Evolutionary conservation across 2,888 invertebrate genomes (phyloP).

Genomic region (Epistrophe eligans): DNA sequence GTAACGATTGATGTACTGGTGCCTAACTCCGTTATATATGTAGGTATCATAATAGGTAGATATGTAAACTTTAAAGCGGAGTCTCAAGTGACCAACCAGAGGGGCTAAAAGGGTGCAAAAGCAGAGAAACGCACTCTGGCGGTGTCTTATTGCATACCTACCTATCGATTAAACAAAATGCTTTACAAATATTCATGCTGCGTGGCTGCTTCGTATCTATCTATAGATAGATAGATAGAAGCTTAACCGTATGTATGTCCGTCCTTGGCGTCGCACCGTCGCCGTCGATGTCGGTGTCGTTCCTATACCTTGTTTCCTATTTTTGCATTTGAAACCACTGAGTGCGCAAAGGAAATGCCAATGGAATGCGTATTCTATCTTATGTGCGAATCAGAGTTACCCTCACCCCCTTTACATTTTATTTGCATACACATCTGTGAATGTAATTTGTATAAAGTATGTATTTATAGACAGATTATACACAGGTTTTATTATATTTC

Average conservation of each 20-base stretch:
- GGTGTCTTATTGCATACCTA: constrained; percentile 69
- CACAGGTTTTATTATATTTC: constrained; percentile 8
- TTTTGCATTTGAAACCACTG: constrained; percentile 52
- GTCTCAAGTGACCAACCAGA: constrained; percentile 70
- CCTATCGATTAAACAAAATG: constrained; percentile 71
- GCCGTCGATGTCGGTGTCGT: neutral
- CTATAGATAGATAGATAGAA: constrained; percentile 4
- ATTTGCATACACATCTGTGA: constrained; percentile 26
- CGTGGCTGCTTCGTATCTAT: constrained; percentile 50
- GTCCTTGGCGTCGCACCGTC: neutral
- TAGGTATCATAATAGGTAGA: neutral
- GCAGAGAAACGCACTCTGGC: constrained; percentile 57
- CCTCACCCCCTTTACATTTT: constrained; percentile 7
- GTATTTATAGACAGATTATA: constrained; percentile 1
- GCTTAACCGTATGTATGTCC: neutral
- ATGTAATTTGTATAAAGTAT: neutral
- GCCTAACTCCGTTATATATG: constrained; percentile 23
- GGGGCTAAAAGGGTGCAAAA: constrained; percentile 34
- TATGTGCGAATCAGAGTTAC: constrained; percentile 23
- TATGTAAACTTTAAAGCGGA: neutral
- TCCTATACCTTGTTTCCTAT: neutral
- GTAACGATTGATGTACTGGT: constrained; percentile 43
- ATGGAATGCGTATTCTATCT: constrained; percentile 61
- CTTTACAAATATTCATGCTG: constrained; percentile 50
- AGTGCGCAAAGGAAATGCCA: constrained; percentile 68